Conservation (phyloP, 37 sponge, comb jelly and placozoan species). For the Oopsacas minuta region DNA sequence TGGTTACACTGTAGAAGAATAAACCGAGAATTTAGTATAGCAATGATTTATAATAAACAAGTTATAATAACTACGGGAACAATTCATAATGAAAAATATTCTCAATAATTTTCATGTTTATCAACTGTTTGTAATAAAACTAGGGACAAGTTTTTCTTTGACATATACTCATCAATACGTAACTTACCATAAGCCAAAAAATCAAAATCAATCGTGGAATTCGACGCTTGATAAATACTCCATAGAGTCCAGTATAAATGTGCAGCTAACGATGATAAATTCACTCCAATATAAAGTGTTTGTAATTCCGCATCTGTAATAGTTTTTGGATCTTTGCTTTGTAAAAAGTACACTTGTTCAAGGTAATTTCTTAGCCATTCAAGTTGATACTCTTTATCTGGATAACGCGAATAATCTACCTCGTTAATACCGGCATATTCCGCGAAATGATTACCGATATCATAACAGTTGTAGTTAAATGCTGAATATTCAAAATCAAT, state of each 20-base stretch:
- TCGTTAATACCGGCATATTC: constrained; percentile 31
- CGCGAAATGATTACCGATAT: constrained; percentile 35
- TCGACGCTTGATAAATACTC: constrained; percentile 23
- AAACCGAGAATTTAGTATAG: too few species aligned
- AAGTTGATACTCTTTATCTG: constrained; percentile 24
- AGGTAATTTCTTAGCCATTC: constrained; percentile 25
- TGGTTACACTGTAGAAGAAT: too few species aligned
- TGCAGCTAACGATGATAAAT: constrained; percentile 22
- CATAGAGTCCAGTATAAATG: constrained; percentile 31
- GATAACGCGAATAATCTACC: constrained; percentile 29
- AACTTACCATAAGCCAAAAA: constrained; percentile 16
- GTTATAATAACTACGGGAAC: too few species aligned
- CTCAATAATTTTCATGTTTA: too few species aligned
- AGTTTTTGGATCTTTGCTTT: constrained; percentile 1
- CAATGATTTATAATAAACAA: too few species aligned
- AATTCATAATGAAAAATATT: too few species aligned
- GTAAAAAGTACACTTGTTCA: constrained; percentile 15
- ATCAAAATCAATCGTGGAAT: constrained; percentile 35
- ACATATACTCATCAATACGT: constrained; percentile 22
- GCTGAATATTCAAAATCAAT: constrained; percentile 35
- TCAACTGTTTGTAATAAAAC: too few species aligned
- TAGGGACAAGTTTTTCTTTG: constrained; percentile 16
- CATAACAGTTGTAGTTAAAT: constrained; percentile 26
- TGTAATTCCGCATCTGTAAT: constrained; percentile 23
- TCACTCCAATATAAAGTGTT: constrained; percentile 15